Evolutionary conservation across 2,888 invertebrate genomes (phyloP).

Genomic region (Anticlea derivata): DNA sequence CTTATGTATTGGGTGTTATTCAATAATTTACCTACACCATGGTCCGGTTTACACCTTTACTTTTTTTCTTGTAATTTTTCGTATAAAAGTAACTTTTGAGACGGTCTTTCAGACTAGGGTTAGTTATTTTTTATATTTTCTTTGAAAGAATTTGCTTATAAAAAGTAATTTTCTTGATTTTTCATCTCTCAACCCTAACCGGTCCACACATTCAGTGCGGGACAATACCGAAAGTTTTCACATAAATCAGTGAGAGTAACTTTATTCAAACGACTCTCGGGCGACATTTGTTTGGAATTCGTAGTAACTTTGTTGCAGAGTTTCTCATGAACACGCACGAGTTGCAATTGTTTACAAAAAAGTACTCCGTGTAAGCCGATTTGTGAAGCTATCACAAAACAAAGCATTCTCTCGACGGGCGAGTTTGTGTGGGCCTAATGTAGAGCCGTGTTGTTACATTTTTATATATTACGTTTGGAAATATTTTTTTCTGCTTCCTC

Average conservation of each 20-base stretch:
- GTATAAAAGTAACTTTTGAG: too few species aligned
- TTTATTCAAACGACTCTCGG: conserved; percentile 82
- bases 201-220: conserved; percentile 56
- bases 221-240: conserved; percentile 67
- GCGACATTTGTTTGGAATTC: conserved; percentile 79
- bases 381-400: neutral
- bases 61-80: too few species aligned
- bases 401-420: neutral
- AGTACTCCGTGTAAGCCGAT: neutral
- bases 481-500: neutral
- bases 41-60: too few species aligned
- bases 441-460: neutral
- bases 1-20: too few species aligned
- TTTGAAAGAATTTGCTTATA: neutral
- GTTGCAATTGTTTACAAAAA: conserved; percentile 27
- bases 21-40: too few species aligned
- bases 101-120: too few species aligned
- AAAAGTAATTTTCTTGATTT: neutral
- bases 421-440: too few species aligned
- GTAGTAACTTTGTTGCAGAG: conserved; percentile 58
- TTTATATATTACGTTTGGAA: too few species aligned
- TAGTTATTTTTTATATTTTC: too few species aligned
- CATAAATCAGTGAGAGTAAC: conserved; percentile 79
- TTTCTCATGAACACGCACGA: conserved; percentile 22
- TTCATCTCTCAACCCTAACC: conserved; percentile 13